Evolutionary conservation across 2,888 invertebrate species (phyloP).

Genomic region (Scrobipalpa atriplicella): DNA sequence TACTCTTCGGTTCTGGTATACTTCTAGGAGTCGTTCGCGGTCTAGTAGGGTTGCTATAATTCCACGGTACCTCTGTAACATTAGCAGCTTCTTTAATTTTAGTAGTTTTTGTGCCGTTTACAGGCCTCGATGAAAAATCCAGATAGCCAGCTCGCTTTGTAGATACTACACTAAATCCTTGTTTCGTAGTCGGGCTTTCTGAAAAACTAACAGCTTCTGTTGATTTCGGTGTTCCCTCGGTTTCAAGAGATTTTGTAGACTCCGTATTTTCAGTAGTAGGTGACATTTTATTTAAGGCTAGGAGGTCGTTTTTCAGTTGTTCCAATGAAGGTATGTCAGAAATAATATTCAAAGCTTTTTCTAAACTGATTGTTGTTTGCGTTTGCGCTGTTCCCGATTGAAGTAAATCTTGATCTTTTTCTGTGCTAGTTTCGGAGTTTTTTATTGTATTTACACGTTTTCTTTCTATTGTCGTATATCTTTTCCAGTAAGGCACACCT

Average conservation of each 20-base stretch:
- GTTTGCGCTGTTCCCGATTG: constrained; percentile 47
- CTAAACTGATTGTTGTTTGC: constrained; percentile 42
- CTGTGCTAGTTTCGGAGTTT: constrained; percentile 34
- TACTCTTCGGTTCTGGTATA: constrained; percentile 17
- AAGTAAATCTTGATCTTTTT: constrained; percentile 40
- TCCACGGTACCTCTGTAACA: background rate
- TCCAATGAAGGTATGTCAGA: constrained; percentile 50
- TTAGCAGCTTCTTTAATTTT: background rate
- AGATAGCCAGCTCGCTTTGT: constrained; percentile 66
- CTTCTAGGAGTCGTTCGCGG: constrained; percentile 33
- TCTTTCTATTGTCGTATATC: constrained; percentile 54
- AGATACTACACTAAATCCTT: constrained; percentile 47
- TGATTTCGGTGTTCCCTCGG: constrained; percentile 22
- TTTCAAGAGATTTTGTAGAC: constrained; percentile 1
- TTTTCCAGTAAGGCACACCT: constrained; percentile 47
- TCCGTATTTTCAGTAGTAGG: background rate
- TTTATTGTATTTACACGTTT: constrained; percentile 42
- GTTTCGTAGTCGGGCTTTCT: constrained; percentile 25
- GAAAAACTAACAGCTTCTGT: constrained; percentile 15
- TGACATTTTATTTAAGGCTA: constrained; percentile 34
- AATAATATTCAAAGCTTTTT: constrained; percentile 43
- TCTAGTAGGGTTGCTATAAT: constrained; percentile 29
- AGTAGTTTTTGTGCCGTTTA: background rate
- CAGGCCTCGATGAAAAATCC: constrained; percentile 52
- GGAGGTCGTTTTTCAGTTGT: constrained; percentile 44